Evolutionary conservation across 2,888 invertebrate genomes (phyloP), one percentile per base, ranked within the genome.

Genomic region (Synanthedon andrenaeformis): DNA sequence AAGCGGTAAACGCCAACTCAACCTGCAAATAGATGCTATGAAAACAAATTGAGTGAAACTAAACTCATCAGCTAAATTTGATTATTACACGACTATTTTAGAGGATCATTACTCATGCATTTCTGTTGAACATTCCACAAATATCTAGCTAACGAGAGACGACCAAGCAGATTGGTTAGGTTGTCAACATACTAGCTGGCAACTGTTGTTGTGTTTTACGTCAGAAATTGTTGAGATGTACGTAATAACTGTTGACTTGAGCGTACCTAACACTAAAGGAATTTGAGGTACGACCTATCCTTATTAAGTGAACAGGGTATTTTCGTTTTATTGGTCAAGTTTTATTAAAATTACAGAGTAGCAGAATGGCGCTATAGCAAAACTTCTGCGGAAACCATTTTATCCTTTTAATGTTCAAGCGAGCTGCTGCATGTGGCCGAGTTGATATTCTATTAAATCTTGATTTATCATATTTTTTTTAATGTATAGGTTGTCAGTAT

Each of bases 141-240:
- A 63, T 63, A 55, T 53, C 48, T 54, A 54, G 48, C 58, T 62
- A 58, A 60, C 53, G 60, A 59, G 56, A 55, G 51, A 53, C 53
- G 52, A 56, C 56, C 54, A 6, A 57, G 54, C 52, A 57, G 56
- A 64, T 64, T 60, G 62, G 66, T 64, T 57, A 53, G 54, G 41
- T 50, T 66, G 66, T 72, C 69, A 66, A 58, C 65, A 55, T 58
- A 65, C 63, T 69, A 70, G 67, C 68, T 71, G 72, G 62, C 66
- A 61, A 58, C 56, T 54, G 3, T 59, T 62, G 59, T 60, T 56
- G 52, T 50, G 59, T 59, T 62, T 62, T 63, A 64, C 70, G 67
- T 69, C 66, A 65, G 65, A 70, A 70, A 66, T 66, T 65, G 49
- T 53, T 48, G 41, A 45, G 10, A 35, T 35, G 14, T 45, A 45